Evolutionary conservation across 2,888 invertebrate species (phyloP), one percentile per base, ranked within the genome.

Genomic region (Boloria selene): DNA sequence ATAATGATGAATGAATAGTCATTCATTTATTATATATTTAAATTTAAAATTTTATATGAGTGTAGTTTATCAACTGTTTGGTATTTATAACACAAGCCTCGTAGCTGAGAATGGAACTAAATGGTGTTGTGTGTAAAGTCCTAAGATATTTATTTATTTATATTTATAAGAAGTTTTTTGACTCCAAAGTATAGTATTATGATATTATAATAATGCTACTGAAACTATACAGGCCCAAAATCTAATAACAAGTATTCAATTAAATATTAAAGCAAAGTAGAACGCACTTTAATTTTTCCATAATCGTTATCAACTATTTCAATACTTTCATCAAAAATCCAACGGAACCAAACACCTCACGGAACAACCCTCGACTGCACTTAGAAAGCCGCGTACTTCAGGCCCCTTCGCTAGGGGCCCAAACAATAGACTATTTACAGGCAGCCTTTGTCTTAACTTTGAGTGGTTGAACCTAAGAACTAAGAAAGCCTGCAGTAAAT

Each of bases 371-470:
- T 72, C 74, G 72, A 73, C 70, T 64, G 64, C 71, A 71, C 71
- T 76, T 73, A 71, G 77, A 75, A 82, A 80, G 79, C 76, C 79
- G 79, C 83, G 82, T 81, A 85, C 82, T 81, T 79, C 81, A 83
- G 79, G 73, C 69, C 78, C 78, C 81, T 78, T 75, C 77, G 72
- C 73, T 73, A 73, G 80, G 81, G 80, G 79, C 74, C 73, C 74
- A 77, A 82, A 88, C 90, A 89, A 89, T 87, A 77, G 82, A 84
- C 86, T 86, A 87, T 89, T 88, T 87, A 87, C 80, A 75, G 72
- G 76, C 72, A 66, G 72, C 80, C 80, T 88, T 90, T 90, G 88
- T 89, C 81, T 84, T 77, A 75, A 73, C 77, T 75, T 75, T 71
- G 75, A 81, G 82, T 78, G 78, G 74, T 73, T 73, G 74, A 76